Percentiles rank a stretch among this genome's conserved stretches.
phyloP scores from a whole-genome alignment of 1,140 invertebrate species.

The Chymomyza costata region DNA sequence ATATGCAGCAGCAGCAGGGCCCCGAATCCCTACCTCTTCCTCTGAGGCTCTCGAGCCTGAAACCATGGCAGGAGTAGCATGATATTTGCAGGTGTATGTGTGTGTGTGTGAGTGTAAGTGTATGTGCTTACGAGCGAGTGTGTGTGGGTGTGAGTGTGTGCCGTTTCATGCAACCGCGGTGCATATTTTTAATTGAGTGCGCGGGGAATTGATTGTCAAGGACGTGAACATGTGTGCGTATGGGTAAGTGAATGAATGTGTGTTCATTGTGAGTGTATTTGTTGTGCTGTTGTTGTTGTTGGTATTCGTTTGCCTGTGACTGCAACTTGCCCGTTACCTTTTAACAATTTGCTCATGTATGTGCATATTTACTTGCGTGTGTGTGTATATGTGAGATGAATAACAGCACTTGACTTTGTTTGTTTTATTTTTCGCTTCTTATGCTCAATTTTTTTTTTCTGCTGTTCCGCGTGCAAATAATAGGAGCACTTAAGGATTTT shows the following conservation, averaged over 20 bases:
- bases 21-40: conserved; percentile 5
- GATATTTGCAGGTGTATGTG: conserved; percentile 22
- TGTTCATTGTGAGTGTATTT: conserved; percentile 16
- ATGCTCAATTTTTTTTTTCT: conserved; percentile 21
- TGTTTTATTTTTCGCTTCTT: conserved; percentile 25
- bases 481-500: conserved; percentile 54
- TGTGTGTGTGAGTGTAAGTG: conserved; percentile 15
- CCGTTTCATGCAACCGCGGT: conserved; percentile 56
- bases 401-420: conserved; percentile 66
- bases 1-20: conserved; percentile 59
- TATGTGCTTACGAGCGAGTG: no score
- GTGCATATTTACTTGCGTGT: conserved; percentile 11
- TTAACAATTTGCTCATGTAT: conserved; percentile 49
- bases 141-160: conserved; percentile 21
- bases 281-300: conserved; percentile 11
- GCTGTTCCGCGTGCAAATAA: conserved; percentile 58
- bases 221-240: conserved; percentile 60
- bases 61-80: conserved; percentile 53
- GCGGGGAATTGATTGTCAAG: conserved; percentile 71
- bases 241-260: conserved; percentile 4
- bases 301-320: conserved; percentile 48
- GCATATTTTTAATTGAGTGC: conserved; percentile 73
- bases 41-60: conserved; percentile 20
- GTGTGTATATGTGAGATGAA: conserved; percentile 36
- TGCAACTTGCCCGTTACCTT: conserved; percentile 66